Evolutionary conservation across 2,113 vertebrate species (phyloP).

Genomic region (Ahaetulla prasina): DNA sequence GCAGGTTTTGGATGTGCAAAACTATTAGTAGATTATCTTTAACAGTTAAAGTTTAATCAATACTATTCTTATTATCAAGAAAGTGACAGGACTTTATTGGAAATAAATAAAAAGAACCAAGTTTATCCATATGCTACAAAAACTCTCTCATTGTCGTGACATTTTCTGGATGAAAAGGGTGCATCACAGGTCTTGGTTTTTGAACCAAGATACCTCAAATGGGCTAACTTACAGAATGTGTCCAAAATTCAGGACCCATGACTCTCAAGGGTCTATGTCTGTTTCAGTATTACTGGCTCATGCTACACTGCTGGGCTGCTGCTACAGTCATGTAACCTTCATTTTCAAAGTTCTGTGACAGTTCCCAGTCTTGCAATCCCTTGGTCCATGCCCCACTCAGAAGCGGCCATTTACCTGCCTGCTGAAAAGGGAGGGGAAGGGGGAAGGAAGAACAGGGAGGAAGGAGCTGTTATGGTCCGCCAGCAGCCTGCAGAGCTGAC

Average conservation of each 20-base stretch:
- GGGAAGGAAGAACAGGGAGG: not conserved
- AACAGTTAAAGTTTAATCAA: not conserved
- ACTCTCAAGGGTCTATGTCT: not conserved
- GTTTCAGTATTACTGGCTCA: not conserved
- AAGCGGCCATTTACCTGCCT: not conserved
- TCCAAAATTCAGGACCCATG: not conserved
- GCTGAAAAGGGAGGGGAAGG: not conserved
- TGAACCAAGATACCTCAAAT: not conserved
- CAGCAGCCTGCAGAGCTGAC: too few relatives aligned
- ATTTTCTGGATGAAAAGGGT: not conserved
- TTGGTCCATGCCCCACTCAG: not conserved
- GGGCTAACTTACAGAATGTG: not conserved
- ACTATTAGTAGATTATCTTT: not conserved
- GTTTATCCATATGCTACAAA: not conserved
- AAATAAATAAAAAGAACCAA: slow-evolving; percentile 45
- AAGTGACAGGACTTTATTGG: slow-evolving; percentile 32
- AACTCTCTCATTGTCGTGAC: not conserved
- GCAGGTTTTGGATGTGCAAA: not conserved
- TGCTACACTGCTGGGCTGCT: not conserved
- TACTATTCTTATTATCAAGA: not conserved
- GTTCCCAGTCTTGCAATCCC: not conserved
- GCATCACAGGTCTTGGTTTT: not conserved
- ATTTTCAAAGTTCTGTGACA: not conserved
- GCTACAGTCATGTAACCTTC: not conserved
- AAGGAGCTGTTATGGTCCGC: too few relatives aligned